A percentile compares a stretch with the other conserved stretches of the same genome.
Conservation (phyloP, 2,888 invertebrate genomes). For the Stictocephala bisonia region DNA sequence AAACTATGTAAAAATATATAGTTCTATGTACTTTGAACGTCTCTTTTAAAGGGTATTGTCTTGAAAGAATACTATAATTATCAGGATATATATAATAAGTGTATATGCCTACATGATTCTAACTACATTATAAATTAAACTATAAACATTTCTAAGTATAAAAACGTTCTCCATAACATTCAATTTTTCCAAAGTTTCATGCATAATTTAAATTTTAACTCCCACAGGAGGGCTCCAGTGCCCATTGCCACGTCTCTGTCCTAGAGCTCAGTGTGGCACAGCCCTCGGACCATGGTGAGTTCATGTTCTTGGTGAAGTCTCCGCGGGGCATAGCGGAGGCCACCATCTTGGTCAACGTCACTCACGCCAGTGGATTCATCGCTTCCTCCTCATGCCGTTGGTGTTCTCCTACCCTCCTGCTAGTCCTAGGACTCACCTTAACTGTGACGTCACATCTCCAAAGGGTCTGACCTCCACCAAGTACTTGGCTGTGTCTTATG, state of each 20-base stretch:
- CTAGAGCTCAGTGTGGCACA: constrained; percentile 71
- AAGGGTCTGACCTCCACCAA: not conserved
- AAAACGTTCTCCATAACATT: too few relatives aligned
- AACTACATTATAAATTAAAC: too few relatives aligned
- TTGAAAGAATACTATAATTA: too few relatives aligned
- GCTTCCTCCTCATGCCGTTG: not conserved
- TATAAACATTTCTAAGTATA: too few relatives aligned
- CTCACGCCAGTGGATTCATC: constrained; percentile 58
- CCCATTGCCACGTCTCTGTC: constrained; percentile 71
- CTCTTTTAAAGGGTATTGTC: too few relatives aligned
- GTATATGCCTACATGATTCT: too few relatives aligned
- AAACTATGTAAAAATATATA: too few relatives aligned
- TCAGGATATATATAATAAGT: too few relatives aligned
- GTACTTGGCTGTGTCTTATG: too few relatives aligned
- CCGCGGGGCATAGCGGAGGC: constrained; percentile 73
- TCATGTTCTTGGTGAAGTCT: constrained; percentile 73
- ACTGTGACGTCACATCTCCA: not conserved
- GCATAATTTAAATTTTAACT: not conserved
- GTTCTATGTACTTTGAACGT: too few relatives aligned
- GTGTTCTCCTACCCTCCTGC: constrained; percentile 5
- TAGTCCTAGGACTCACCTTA: constrained; percentile 2
- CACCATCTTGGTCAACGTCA: constrained; percentile 72
- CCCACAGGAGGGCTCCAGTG: constrained; percentile 69
- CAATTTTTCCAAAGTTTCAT: too few relatives aligned
- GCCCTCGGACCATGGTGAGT: constrained; percentile 72